These are phyloP conservation scores for Lerema accius DNA, from an alignment of 1,140 invertebrate genomes.

Conservation along the genomic window DNA sequence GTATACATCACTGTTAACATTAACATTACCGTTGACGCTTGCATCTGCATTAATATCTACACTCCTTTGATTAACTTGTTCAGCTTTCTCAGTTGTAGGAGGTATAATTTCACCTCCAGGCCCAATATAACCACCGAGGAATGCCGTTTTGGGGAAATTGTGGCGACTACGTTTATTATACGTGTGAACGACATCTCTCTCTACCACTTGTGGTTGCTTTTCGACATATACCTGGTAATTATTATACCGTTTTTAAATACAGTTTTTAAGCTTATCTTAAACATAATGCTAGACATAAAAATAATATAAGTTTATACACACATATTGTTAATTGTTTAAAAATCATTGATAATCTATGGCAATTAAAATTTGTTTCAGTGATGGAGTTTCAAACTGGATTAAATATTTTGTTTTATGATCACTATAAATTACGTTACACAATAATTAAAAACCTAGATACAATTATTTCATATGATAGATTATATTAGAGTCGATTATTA, in stretches of 20 bases:
- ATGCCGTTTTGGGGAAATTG: constrained; percentile 59
- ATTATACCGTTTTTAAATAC: neutral
- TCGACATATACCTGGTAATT: constrained; percentile 56
- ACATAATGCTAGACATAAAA: constrained; percentile 41
- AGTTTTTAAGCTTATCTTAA: constrained; percentile 10
- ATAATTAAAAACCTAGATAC: too few species aligned
- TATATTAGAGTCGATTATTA: too few species aligned
- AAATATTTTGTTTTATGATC: too few species aligned
- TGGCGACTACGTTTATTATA: constrained; percentile 58
- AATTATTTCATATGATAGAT: too few species aligned
- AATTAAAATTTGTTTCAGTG: too few species aligned
- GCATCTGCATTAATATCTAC: constrained; percentile 57
- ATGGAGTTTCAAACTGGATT: too few species aligned
- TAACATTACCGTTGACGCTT: constrained; percentile 40
- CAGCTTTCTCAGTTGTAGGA: constrained; percentile 37
- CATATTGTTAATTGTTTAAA: too few species aligned
- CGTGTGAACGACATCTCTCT: constrained; percentile 55
- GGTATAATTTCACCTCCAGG: constrained; percentile 41
- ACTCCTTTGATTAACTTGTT: constrained; percentile 57
- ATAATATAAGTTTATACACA: too few species aligned
- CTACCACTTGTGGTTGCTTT: constrained; percentile 47
- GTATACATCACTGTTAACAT: constrained; percentile 28
- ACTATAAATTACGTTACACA: too few species aligned
- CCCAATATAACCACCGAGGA: constrained; percentile 59
- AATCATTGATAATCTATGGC: too few species aligned